A percentile compares a stretch with the other conserved stretches of the same genome.
These are phyloP conservation scores for Tenthredo amoena DNA, from an alignment of 2,888 invertebrate genomes.

Conservation along the genomic window DNA sequence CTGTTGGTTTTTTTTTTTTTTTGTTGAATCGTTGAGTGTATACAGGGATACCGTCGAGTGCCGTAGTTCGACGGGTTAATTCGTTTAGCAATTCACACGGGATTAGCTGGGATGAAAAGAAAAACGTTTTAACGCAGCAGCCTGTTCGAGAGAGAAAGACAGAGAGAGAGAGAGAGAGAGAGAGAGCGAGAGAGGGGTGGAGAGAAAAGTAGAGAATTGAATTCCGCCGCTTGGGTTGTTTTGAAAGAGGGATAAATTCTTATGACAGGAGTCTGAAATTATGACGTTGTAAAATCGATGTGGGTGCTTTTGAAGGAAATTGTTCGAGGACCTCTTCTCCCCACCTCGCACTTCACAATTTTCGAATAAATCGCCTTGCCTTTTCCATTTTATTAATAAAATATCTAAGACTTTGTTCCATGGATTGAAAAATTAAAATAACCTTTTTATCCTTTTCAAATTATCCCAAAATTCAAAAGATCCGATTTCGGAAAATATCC, in stretches of 20 bases:
- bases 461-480: not conserved
- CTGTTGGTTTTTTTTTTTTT: not conserved
- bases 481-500: not conserved
- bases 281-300: conserved; percentile 47
- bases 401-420: not conserved
- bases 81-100: conserved; percentile 9
- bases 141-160: conserved; percentile 25
- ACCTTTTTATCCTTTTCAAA: not conserved
- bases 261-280: conserved; percentile 33
- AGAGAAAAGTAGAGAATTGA: conserved; percentile 47
- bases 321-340: conserved; percentile 19
- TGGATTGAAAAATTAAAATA: not conserved
- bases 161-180: conserved; percentile 26
- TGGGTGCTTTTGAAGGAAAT: conserved; percentile 44
- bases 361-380: conserved; percentile 17
- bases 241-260: conserved; percentile 40
- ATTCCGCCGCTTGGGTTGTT: conserved; percentile 45
- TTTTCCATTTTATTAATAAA: conserved; percentile 1
- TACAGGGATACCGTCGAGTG: not conserved
- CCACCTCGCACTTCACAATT: not conserved
- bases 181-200: conserved; percentile 27
- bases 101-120: not conserved
- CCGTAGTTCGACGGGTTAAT: conserved; percentile 1
- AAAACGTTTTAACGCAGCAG: conserved; percentile 54
- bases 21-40: not conserved